Conservation (phyloP, 2,797 vertebrate genomes). For the Caiman crocodilus region DNA sequence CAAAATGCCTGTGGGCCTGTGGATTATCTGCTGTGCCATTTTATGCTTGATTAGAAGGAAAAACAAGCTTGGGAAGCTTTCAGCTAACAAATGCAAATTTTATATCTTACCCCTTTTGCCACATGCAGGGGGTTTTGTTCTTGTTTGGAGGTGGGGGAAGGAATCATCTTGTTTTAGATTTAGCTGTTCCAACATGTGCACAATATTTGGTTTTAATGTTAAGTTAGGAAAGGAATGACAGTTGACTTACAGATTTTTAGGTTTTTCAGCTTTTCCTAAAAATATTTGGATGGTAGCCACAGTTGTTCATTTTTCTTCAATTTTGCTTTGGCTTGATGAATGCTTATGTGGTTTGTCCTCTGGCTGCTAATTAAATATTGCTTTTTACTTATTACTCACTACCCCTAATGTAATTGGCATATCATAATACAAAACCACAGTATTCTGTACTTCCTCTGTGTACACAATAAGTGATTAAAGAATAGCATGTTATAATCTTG, state of each 20-base stretch:
- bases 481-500: not conserved
- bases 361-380: not conserved
- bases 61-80: slow-evolving; percentile 5
- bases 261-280: not conserved
- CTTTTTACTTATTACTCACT: not conserved
- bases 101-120: not conserved
- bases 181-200: not conserved
- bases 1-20: slow-evolving; percentile 46
- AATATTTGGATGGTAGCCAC: not conserved
- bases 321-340: not conserved
- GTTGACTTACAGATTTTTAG: not conserved
- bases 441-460: not conserved
- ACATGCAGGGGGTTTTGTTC: not conserved
- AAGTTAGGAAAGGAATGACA: not conserved
- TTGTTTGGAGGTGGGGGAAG: not conserved
- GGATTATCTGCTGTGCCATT: slow-evolving; percentile 45
- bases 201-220: not conserved
- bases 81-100: not conserved
- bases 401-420: not conserved
- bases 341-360: not conserved
- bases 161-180: not conserved
- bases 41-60: slow-evolving; percentile 42
- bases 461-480: not conserved
- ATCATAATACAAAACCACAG: not conserved
- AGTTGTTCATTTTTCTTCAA: not conserved